A percentile compares a stretch with the other conserved stretches of the same genome.
Evolutionary conservation across 1,140 invertebrate genomes (phyloP).

Genomic region (Radopholus similis): DNA sequence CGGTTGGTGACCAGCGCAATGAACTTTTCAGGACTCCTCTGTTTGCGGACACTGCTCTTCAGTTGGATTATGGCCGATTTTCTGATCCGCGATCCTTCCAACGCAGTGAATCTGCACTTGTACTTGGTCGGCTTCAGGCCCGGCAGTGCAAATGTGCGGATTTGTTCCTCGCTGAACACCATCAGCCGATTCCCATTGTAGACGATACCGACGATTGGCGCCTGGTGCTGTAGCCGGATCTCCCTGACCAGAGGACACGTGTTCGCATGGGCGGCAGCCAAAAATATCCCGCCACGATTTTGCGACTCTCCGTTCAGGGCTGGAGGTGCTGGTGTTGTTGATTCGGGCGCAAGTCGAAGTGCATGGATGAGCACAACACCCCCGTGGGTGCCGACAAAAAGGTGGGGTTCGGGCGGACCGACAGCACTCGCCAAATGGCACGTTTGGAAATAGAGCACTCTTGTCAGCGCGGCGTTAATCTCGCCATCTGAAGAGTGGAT

Average conservation of each 20-base stretch:
- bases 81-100: conserved; percentile 30
- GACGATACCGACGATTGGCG: conserved; percentile 34
- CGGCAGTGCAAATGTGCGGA: conserved; percentile 36
- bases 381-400: conserved; percentile 36
- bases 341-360: conserved; percentile 4
- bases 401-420: conserved; percentile 5
- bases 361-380: conserved; percentile 36
- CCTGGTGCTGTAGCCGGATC: conserved; percentile 36
- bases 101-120: conserved; percentile 34
- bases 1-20: conserved; percentile 26
- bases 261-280: background rate
- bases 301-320: conserved; percentile 11
- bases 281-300: too few species aligned
- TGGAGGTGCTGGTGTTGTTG: too few species aligned
- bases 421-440: conserved; percentile 8
- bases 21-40: conserved; percentile 24
- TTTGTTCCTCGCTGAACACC: conserved; percentile 44
- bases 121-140: conserved; percentile 23
- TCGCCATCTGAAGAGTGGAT: conserved; percentile 26
- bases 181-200: conserved; percentile 11
- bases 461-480: conserved; percentile 24
- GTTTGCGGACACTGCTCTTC: background rate
- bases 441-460: conserved; percentile 9
- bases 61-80: conserved; percentile 18
- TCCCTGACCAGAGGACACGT: conserved; percentile 34